Evolutionary conservation across 2,113 vertebrate genomes (phyloP), one percentile per base, ranked within the genome.

Genomic region (Columba livia): DNA sequence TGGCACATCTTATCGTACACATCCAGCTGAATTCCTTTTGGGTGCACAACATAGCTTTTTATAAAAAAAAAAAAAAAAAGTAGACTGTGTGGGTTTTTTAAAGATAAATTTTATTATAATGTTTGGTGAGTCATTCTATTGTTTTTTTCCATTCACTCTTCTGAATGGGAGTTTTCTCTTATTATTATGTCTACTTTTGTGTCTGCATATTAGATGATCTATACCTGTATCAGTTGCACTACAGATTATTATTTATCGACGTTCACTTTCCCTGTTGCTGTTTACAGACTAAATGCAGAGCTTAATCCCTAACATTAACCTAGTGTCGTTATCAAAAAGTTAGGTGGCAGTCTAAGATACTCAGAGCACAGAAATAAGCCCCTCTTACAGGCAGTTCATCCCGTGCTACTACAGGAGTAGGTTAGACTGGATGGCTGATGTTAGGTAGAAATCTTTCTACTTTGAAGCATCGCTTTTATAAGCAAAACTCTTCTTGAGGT

Each of bases 381-480:
- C 4, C 3, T 74, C 11, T 70, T 25, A 9, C n/a, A 56, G 23
- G 13, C 4, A 7, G 38, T 51, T 81, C 48, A 23, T 84, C 15
- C 34, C 4, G 0, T 56, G 20, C 48, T 64, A 1, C 10, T 34
- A 0, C 2, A 6, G 44, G 40, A 8, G 16, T 17, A 28, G 7
- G 11, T 70, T 56, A 25, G 36, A 36, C 12, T 53, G 42, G 9
- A 23, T 73, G 23, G 10, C 47, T 71, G 47, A 15, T 51, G 8
- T 62, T 58, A 25, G 12, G 17, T 54, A 13, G 17, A 84, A 58
- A 36, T 10, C 13, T 75, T 79, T 85, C 40, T 38, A 7, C 29
- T 56, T 69, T 25, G 19, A 90, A 85, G 15, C 9, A 31, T 15
- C 2, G 2, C 29, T 74, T 57, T 62, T 58, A 12, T 11, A 56